Evolutionary conservation across 1,140 invertebrate species (phyloP), one percentile per base, ranked within the genome.

Genomic region (Homarus americanus): DNA sequence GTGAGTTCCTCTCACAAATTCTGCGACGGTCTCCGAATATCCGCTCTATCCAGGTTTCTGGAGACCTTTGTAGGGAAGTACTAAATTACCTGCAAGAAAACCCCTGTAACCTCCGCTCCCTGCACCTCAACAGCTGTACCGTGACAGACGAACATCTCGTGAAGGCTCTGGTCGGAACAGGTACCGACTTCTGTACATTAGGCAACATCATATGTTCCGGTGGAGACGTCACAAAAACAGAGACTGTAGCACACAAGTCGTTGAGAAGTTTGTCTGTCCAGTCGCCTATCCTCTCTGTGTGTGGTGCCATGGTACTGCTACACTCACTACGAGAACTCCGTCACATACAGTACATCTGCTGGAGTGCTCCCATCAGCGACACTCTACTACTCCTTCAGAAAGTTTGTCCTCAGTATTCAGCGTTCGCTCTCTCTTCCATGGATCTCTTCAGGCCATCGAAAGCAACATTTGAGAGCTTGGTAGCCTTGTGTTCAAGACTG

Each of bases 331-430:
- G 79, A 28, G 49, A 58, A 24, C 49, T 82, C 3, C 79, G 49
- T 28, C n/a, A 58, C 34, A 82, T 82, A 15, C 79, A 82, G 15
- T 82, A 82, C 44, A 82, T n/a, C 4, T 24, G 24, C 12, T 82
- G 79, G 79, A 82, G 58, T 34, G 53, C 44, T 58, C 49, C 79
- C 44, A 58, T 53, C 44, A 53, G 41, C 10, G 79, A 82, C 34
- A 82, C 32, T 82, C 17, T 82, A 2, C 79, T 82, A 9, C 49
- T 82, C 41, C 79, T 82, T 34, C 28, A 82, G 20, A n/a, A 82
- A 17, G 44, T 82, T 7, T 32, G 40, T 17, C 41, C 49, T 53
- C 12, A 58, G n/a, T 34, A 17, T 34, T 17, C 41, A 24, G 32
- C 76, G 12, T 79, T 58, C 32, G 40, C 79, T 34, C 79, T 82